These are phyloP conservation scores for Mythimna loreyi DNA, from an alignment of 2,888 invertebrate genomes.

Conservation along the genomic window DNA sequence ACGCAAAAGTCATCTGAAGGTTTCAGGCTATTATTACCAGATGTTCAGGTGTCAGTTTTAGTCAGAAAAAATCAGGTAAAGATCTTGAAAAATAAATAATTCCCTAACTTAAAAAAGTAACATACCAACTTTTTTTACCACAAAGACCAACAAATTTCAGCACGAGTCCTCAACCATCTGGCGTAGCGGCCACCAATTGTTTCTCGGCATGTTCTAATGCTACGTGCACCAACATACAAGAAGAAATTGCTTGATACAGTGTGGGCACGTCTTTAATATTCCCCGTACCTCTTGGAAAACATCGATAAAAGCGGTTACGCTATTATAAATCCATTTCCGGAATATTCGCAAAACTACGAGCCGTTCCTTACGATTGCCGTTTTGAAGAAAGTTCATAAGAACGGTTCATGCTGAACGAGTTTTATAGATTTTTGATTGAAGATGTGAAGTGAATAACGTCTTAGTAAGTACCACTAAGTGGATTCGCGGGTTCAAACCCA, in stretches of 20 bases:
- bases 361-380: constrained; percentile 21
- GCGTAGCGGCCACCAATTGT: neutral
- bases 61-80: no score
- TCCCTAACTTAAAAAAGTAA: no score
- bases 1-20: no score
- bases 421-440: constrained; percentile 8
- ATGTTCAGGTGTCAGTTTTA: no score
- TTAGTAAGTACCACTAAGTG: no score
- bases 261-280: constrained; percentile 43
- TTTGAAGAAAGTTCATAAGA: constrained; percentile 15
- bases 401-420: neutral
- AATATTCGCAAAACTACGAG: constrained; percentile 39
- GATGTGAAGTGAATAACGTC: neutral
- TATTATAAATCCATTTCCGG: constrained; percentile 66
- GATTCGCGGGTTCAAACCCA: no score
- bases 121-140: neutral
- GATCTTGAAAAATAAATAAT: no score
- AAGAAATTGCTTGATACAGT: constrained; percentile 3
- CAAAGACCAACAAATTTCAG: neutral
- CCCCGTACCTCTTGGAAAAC: constrained; percentile 32
- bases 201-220: neutral
- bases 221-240: neutral
- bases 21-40: no score
- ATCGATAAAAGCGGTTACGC: constrained; percentile 56
- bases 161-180: no score